Conservation (phyloP, 2,797 vertebrate genomes). For the Prionace glauca region DNA sequence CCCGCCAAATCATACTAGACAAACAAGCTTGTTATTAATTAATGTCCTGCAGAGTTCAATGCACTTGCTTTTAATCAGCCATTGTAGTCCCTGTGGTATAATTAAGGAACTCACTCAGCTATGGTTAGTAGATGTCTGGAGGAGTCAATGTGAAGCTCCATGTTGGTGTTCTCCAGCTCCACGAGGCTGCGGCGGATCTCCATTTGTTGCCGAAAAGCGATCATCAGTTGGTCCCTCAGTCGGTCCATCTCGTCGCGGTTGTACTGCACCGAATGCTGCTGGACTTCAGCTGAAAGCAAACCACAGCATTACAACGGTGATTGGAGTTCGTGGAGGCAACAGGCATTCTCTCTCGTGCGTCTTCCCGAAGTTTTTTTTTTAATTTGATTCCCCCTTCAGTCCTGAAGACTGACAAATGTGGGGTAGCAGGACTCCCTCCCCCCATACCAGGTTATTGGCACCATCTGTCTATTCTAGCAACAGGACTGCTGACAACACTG, state of each 20-base stretch:
- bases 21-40: not conserved
- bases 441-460: not conserved
- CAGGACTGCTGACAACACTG: not conserved
- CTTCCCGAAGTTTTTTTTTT: not conserved
- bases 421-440: too few relatives aligned
- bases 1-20: not conserved
- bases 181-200: conserved; percentile 50
- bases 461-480: not conserved
- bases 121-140: conserved; percentile 53
- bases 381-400: not conserved
- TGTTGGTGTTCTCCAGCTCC: conserved; percentile 53
- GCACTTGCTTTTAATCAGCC: not conserved
- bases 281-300: conserved; percentile 31
- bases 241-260: conserved; percentile 42
- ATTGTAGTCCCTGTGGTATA: not conserved
- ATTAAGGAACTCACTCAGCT: conserved; percentile 48
- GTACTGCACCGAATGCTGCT: conserved; percentile 41
- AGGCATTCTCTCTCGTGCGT: not conserved
- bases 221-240: conserved; percentile 44
- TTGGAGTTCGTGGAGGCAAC: not conserved
- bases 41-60: not conserved
- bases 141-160: conserved; percentile 46
- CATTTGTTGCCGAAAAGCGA: conserved; percentile 51
- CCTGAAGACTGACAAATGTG: not conserved
- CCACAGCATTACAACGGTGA: not conserved